Evolutionary conservation across 2,113 vertebrate species (phyloP).

Genomic region (Gymnobelideus leadbeateri): DNA sequence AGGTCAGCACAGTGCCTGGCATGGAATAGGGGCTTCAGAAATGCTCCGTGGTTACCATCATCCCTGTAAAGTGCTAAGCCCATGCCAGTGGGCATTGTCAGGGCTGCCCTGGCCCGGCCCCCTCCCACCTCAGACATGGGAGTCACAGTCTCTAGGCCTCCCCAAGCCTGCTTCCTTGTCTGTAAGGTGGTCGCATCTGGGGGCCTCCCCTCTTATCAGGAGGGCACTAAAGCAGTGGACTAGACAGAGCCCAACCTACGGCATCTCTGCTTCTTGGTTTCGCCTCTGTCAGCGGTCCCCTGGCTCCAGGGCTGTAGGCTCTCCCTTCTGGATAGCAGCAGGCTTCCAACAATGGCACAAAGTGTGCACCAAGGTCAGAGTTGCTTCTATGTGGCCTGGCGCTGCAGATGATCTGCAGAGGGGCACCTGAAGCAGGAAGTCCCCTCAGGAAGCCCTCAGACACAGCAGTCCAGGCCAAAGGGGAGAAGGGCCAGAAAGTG

Average conservation of each 20-base stretch:
- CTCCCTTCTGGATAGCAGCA: background rate
- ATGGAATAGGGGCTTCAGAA: background rate
- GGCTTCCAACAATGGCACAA: background rate
- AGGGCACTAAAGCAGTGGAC: too few species aligned
- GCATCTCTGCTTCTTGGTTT: background rate
- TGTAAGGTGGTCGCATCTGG: background rate
- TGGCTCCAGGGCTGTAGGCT: background rate
- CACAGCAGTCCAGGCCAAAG: background rate
- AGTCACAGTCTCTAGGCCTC: background rate
- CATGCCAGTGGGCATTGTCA: background rate
- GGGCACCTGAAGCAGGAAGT: background rate
- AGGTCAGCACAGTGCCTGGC: background rate
- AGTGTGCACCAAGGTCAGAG: background rate
- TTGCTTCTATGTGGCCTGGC: fast-evolving
- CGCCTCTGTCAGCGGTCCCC: too few species aligned
- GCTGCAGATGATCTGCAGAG: background rate
- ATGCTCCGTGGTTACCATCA: background rate
- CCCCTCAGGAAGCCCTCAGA: background rate
- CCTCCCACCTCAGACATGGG: too few species aligned
- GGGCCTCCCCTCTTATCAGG: too few species aligned
- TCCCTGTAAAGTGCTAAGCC: too few species aligned
- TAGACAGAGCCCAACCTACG: too few species aligned
- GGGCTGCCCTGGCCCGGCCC: background rate
- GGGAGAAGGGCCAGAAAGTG: too few species aligned
- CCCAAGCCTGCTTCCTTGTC: background rate